These are phyloP conservation scores for Cephus cinctus DNA, from an alignment of 1,140 invertebrate genomes.

Conservation along the genomic window DNA sequence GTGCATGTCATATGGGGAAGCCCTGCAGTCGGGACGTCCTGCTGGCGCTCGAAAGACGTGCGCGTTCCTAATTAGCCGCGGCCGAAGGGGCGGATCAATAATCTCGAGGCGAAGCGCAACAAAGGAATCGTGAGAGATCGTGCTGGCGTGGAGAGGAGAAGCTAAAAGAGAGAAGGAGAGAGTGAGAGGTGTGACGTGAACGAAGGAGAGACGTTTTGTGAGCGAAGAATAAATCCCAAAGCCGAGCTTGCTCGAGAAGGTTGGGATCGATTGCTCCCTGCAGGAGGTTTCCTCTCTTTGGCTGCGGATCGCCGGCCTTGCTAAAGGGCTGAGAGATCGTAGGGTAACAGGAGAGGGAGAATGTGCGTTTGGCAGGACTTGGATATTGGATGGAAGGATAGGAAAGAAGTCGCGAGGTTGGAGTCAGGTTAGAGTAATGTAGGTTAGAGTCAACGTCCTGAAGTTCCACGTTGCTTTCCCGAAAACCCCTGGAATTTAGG, in stretches of 20 bases:
- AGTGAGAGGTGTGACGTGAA: conserved; percentile 14
- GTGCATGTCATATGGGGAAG: too few species aligned
- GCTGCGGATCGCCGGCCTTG: too few species aligned
- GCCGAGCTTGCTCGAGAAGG: background rate
- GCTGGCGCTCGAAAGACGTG: background rate
- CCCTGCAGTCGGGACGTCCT: too few species aligned
- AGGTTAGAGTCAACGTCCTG: conserved; percentile 13
- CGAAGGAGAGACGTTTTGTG: conserved; percentile 9
- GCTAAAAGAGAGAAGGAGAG: conserved; percentile 2
- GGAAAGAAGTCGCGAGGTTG: conserved; percentile 20
- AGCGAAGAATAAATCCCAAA: background rate
- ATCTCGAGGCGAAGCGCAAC: conserved; percentile 11
- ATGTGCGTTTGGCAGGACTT: conserved; percentile 46
- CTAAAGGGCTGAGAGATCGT: too few species aligned
- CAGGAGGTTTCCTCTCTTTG: too few species aligned
- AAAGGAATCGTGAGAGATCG: conserved; percentile 11
- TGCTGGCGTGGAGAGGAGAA: background rate
- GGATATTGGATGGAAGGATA: conserved; percentile 41
- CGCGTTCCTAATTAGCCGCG: conserved; percentile 9
- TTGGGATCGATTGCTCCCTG: background rate
- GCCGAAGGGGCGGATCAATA: conserved; percentile 15
- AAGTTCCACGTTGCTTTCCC: background rate
- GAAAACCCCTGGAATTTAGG: background rate
- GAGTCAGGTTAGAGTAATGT: background rate
- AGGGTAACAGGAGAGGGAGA: too few species aligned